Base-by-base conservation (phyloP, 2,888 invertebrate genomes). In the Cosmorhoe ocellata region DNA sequence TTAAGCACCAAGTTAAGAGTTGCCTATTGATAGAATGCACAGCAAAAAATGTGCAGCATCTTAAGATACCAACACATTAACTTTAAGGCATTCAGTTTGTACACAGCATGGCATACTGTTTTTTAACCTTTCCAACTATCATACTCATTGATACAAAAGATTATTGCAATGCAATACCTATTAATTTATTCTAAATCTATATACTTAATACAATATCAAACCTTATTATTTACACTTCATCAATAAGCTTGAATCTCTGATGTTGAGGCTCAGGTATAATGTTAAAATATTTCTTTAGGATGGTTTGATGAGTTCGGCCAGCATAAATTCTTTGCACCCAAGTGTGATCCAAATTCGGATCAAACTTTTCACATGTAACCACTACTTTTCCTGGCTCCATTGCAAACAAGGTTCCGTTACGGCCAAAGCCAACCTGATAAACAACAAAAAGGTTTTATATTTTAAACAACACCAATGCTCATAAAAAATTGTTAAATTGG, bases 221-320 rank as follows among this genome's bases (percentile, higher is more conserved):
- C 14, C n/a, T 40, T 38, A 34, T 51, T 69, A n/a, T n/a, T 80
- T 91, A 96, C 51, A 95, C 79, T 80, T 93, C 92, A 75, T 96
- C 93, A 31, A 96, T 84, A 40, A 97, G 87, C 71, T 93, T 95
- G 76, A 98, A 98, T 63, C 93, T 92, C 46, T 93, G 92, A 74
- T 96, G 96, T 61, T 97, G 94, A 18, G 93, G 92, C 53, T 94
- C 89, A 0, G 97, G 94, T 63, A 98, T 91, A 28, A 98, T 92
- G 88, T 98, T 95, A 64, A 93, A 96, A 75, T 97, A 96, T 71
- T 97, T 97, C 76, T 97, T 98, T 67, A 93, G 93, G 58, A 97
- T 94, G 1, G 88, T 91, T 62, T 93, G 92, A 1, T 92, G 84
- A 66, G 93, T 86, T 48, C 95, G 86, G 0, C 93, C 93, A 0